These are phyloP conservation scores for Diorhabda elongata DNA, from an alignment of 1,140 invertebrate species.

Conservation along the genomic window DNA sequence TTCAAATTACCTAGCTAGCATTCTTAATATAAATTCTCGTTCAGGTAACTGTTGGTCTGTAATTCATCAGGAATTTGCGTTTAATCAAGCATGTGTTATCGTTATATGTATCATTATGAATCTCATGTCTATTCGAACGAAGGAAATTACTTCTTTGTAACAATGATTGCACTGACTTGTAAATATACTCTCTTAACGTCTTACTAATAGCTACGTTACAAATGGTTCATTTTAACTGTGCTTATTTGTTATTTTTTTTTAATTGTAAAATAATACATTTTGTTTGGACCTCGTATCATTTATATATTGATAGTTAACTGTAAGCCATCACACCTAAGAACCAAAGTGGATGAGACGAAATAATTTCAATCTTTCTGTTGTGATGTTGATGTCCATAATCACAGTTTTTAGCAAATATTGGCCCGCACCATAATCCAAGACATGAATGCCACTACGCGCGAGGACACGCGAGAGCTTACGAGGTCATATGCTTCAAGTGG, in stretches of 20 bases:
- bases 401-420: conserved; percentile 11
- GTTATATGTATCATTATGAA: too few species aligned
- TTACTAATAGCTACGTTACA: too few species aligned
- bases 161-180: too few species aligned
- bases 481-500: conserved; percentile 33
- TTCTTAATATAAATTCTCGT: too few species aligned
- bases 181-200: too few species aligned
- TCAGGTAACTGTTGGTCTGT: too few species aligned
- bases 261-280: background rate
- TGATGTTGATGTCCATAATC: background rate
- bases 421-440: conserved; percentile 15
- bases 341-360: background rate
- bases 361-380: background rate
- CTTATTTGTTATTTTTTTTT: background rate
- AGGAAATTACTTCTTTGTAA: too few species aligned
- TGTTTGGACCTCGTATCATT: background rate
- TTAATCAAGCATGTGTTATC: too few species aligned
- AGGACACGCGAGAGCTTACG: conserved; percentile 32
- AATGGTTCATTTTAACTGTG: background rate
- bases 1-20: too few species aligned
- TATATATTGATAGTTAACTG: background rate
- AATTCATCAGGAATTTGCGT: too few species aligned
- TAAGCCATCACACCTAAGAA: background rate
- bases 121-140: too few species aligned
- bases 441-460: conserved; percentile 21